These are phyloP conservation scores for Chrysodeixis includens DNA, from an alignment of 2,888 invertebrate species.

Conservation along the genomic window DNA sequence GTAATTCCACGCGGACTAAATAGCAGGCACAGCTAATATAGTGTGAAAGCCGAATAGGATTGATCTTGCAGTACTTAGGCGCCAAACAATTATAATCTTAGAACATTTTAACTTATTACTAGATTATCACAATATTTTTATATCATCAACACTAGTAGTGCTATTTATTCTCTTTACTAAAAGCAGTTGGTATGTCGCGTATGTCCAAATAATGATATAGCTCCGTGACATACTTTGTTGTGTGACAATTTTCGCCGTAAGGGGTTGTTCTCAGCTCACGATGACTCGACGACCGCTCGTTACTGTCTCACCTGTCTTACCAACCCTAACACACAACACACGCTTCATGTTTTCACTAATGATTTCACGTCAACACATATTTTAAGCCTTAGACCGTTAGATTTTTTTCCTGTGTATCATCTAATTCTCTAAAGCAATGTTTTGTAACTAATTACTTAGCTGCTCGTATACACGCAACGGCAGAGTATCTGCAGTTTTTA, in stretches of 20 bases:
- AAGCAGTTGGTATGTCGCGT: not conserved
- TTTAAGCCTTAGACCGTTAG: constrained; percentile 32
- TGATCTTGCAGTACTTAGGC: no score
- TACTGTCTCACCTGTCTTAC: constrained; percentile 83
- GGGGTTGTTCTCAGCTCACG: constrained; percentile 83
- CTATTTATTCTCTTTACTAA: not conserved
- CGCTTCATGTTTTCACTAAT: constrained; percentile 80
- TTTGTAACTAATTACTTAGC: constrained; percentile 67
- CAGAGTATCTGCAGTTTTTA: constrained; percentile 67
- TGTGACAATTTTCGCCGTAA: constrained; percentile 83
- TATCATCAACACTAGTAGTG: no score
- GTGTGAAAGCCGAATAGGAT: no score
- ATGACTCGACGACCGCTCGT: constrained; percentile 85
- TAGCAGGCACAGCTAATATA: no score
- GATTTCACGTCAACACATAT: constrained; percentile 68
- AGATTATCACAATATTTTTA: no score
- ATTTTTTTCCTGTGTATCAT: constrained; percentile 22
- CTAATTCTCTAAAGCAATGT: constrained; percentile 39
- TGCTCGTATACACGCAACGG: constrained; percentile 67
- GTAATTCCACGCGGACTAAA: no score
- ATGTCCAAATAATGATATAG: constrained; percentile 65
- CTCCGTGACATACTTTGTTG: constrained; percentile 82
- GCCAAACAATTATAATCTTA: no score
- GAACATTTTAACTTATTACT: no score
- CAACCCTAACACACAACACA: constrained; percentile 52